phyloP scores from a whole-genome alignment of 2,113 vertebrate species.

The Drymodes brunneopygia region DNA sequence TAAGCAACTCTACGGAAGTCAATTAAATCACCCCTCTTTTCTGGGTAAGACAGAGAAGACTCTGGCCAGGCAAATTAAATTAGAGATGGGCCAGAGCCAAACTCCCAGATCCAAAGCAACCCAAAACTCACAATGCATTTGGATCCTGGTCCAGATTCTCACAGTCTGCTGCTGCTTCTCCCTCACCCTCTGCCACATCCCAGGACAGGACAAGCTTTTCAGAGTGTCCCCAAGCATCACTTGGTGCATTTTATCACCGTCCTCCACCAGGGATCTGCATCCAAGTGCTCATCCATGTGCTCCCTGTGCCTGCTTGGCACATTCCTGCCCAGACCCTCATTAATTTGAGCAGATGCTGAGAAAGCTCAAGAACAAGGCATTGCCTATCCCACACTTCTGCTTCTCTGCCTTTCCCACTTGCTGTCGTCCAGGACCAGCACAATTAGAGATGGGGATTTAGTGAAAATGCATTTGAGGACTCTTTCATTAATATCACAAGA shows the following conservation, averaged over 20 bases:
- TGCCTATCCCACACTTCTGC: neutral
- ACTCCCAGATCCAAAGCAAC: neutral
- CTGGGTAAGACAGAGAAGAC: neutral
- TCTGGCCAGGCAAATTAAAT: constrained; percentile 38
- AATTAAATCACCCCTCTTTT: constrained; percentile 7
- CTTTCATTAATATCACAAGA: constrained; percentile 1
- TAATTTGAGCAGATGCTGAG: neutral
- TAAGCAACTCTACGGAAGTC: neutral
- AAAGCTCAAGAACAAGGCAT: neutral
- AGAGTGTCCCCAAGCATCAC: neutral
- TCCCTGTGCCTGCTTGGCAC: neutral
- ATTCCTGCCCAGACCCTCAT: neutral
- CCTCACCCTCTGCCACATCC: neutral
- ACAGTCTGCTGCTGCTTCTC: neutral
- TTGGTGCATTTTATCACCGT: neutral
- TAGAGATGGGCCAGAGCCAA: constrained; percentile 35
- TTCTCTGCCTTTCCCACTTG: neutral
- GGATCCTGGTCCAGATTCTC: constrained; percentile 20
- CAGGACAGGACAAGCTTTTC: neutral
- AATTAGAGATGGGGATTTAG: neutral
- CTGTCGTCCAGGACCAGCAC: neutral
- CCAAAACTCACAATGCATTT: neutral
- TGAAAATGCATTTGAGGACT: neutral
- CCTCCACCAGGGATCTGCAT: neutral
- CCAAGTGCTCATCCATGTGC: neutral